phyloP scores from a whole-genome alignment of 2,888 invertebrate species.

The Drosophila subquinaria region DNA sequence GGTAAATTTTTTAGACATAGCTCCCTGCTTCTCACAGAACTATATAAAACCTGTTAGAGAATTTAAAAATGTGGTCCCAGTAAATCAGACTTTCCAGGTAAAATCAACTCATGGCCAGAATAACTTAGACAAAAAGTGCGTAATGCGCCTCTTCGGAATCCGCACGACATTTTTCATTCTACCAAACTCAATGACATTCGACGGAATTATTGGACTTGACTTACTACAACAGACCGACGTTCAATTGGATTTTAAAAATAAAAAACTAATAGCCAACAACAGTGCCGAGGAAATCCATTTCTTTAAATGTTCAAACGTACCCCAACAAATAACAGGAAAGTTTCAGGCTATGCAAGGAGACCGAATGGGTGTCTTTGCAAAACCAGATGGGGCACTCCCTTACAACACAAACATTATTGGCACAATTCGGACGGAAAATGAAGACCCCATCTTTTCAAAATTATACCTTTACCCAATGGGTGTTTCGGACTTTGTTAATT shows the following conservation, averaged over 20 bases:
- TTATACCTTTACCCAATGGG: constrained; percentile 3
- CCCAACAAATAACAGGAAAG: not conserved
- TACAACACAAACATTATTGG: not conserved
- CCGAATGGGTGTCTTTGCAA: not conserved
- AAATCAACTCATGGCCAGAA: not conserved
- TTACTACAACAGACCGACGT: constrained; percentile 14
- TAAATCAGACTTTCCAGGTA: not conserved
- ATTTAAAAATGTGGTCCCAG: not conserved
- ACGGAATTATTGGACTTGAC: constrained; percentile 25
- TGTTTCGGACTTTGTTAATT: not conserved
- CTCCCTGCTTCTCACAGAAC: constrained; percentile 9
- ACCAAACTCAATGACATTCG: constrained; percentile 2
- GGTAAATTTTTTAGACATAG: constrained; percentile 8
- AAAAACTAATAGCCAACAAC: not conserved
- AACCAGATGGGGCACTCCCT: not conserved
- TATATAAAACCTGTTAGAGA: not conserved
- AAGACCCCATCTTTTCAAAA: not conserved
- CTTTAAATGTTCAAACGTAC: not conserved
- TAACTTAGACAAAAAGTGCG: too few species aligned
- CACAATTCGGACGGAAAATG: not conserved
- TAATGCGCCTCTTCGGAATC: not conserved
- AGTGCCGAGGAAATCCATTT: constrained; percentile 1
- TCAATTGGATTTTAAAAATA: constrained; percentile 2
- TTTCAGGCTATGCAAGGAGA: not conserved
- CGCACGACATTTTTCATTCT: constrained; percentile 7